Base-by-base conservation (phyloP, 2,888 invertebrate species). In the Synanthedon vespiformis region DNA sequence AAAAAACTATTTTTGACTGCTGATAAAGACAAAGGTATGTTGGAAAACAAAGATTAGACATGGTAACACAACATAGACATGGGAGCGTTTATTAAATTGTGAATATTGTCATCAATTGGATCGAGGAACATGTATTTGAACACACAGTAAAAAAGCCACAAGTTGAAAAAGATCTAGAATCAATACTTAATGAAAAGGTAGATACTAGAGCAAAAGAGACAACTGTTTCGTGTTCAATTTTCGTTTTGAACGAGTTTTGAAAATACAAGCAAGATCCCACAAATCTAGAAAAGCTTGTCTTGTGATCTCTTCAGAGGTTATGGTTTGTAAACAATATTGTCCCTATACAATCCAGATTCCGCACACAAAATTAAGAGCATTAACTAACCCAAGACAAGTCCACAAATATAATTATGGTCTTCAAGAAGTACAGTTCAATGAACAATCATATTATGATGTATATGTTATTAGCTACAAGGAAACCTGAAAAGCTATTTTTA, bases 301-400 rank as follows among this genome's bases (percentile, higher is more conserved):
- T 34, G 10, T 34, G 10, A 34, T 10, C 34, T 44, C 44, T 44
- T 44, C 14, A 12, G n/a, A 44, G 2, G 13, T n/a, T 3, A 56
- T 2, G 61, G n/a, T n/a, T n/a, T n/a, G n/a, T n/a, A n/a, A n/a
- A n/a, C n/a, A 61, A 16, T 63, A 61, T 40, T 72, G 72, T 1
- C 62, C 58, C 12, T 57, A 67, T 27, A 72, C 74, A 12, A 58
- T 70, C n/a, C 80, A 79, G 1, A 61, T 71, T 40, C 57, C 63
- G 12, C 61, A 65, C 16, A 78, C 68, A 55, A 63, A 70, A 55
- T 53, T 70, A 2, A 73, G 63, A 64, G 61, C 81, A 0, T 60
- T 84, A 14, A 86, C 80, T 51, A 71, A 85, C 18, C 86, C 85
- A 8, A 74, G 74, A 61, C 72, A 71, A 55, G 58, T 72, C 14